A percentile compares a stretch with the other conserved stretches of the same genome.
Evolutionary conservation across 2,797 vertebrate species (phyloP).

Genomic region (Propithecus perrieri): DNA sequence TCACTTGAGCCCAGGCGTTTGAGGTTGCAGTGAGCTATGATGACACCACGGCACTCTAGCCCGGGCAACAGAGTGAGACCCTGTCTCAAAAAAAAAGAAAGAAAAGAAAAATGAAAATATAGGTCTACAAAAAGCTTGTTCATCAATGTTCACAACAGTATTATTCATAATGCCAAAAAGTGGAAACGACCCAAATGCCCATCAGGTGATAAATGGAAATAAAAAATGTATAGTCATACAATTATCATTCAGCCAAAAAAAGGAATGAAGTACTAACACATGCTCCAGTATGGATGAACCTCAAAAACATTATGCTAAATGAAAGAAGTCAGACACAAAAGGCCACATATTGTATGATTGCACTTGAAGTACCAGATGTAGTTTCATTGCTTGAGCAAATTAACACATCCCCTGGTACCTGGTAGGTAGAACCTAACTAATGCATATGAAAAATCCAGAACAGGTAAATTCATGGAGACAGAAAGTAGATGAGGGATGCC

Average conservation of each 20-base stretch:
- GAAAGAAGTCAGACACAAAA: background rate
- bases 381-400: background rate
- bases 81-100: background rate
- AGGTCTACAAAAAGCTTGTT: background rate
- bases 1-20: no score
- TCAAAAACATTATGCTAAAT: background rate
- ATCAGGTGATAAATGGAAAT: fast-evolving
- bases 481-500: background rate
- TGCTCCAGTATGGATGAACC: fast-evolving
- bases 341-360: background rate
- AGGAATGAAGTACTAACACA: background rate
- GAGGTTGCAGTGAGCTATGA: no score
- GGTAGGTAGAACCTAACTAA: background rate
- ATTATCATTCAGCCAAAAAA: background rate
- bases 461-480: background rate
- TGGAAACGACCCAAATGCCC: background rate
- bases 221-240: fast-evolving
- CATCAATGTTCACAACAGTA: background rate
- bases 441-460: background rate
- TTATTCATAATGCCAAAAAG: background rate
- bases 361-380: background rate
- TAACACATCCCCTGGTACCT: no score
- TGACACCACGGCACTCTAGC: background rate
- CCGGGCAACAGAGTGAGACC: background rate
- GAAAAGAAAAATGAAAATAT: background rate